These are phyloP conservation scores for Aporophyla lueneburgensis DNA, from an alignment of 2,888 invertebrate genomes.

Conservation along the genomic window DNA sequence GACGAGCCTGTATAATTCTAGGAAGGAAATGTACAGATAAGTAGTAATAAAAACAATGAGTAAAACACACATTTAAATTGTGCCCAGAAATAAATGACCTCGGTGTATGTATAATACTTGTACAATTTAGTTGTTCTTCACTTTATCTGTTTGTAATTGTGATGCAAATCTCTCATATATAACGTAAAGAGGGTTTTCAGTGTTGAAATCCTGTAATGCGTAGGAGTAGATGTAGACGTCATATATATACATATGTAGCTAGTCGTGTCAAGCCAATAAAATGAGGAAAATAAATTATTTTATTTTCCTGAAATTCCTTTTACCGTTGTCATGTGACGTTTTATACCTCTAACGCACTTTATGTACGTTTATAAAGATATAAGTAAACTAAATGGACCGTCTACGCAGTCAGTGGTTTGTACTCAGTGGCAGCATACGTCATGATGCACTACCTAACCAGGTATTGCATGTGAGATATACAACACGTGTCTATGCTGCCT, in stretches of 20 bases:
- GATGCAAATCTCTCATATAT: slow-evolving; percentile 27
- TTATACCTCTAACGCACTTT: too few species aligned
- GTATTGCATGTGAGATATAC: not conserved
- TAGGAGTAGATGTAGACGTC: slow-evolving; percentile 11
- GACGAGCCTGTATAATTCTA: not conserved
- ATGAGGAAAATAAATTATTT: not conserved
- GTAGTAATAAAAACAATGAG: slow-evolving; percentile 1
- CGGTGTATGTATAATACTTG: not conserved
- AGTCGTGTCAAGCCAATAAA: slow-evolving; percentile 6
- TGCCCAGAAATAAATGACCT: slow-evolving; percentile 29
- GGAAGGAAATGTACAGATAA: slow-evolving; percentile 10
- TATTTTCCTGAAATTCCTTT: slow-evolving; percentile 33
- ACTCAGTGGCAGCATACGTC: too few species aligned
- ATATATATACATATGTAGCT: not conserved
- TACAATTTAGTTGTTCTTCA: not conserved
- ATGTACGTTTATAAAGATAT: too few species aligned
- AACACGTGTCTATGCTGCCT: slow-evolving; percentile 24
- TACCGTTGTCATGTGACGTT: slow-evolving; percentile 20
- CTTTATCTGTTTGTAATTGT: slow-evolving; percentile 32
- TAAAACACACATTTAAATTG: not conserved
- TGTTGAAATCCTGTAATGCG: slow-evolving; percentile 20
- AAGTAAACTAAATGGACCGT: not conserved
- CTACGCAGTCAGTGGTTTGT: slow-evolving; percentile 4
- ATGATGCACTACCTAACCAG: too few species aligned
- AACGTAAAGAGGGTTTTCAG: slow-evolving; percentile 19